Evolutionary conservation across 2,113 vertebrate species (phyloP).

Genomic region (Ictalurus punctatus): DNA sequence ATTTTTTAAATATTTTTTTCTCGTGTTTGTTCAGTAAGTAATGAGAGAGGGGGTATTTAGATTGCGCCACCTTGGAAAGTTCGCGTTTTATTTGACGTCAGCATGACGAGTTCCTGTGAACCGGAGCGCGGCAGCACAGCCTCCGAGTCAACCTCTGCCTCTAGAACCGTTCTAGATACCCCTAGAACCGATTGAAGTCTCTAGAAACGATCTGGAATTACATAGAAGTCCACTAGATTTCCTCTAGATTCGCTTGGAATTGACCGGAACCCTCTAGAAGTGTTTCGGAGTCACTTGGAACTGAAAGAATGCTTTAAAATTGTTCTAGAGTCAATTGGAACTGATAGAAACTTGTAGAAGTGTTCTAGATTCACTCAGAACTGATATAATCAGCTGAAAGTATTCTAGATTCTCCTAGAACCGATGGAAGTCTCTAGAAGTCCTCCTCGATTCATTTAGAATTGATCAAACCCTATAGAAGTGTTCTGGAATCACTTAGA

Average conservation of each 20-base stretch:
- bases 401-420: neutral
- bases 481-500: neutral
- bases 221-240: neutral
- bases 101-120: neutral
- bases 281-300: neutral
- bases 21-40: neutral
- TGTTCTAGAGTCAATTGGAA: neutral
- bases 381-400: neutral
- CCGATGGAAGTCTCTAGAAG: neutral
- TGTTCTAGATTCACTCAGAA: neutral
- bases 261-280: neutral
- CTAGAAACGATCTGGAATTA: neutral
- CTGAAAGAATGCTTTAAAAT: neutral
- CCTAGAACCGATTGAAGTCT: neutral
- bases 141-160: neutral
- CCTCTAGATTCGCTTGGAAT: neutral
- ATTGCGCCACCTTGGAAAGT: neutral
- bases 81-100: neutral
- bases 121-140: neutral
- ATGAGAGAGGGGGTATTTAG: neutral
- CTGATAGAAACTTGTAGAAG: neutral
- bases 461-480: neutral
- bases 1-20: neutral
- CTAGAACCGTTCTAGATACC: neutral
- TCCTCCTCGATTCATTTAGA: neutral